Conservation (phyloP, 92 coral and sea anemone genomes). For the Phenganax stokvisi region DNA sequence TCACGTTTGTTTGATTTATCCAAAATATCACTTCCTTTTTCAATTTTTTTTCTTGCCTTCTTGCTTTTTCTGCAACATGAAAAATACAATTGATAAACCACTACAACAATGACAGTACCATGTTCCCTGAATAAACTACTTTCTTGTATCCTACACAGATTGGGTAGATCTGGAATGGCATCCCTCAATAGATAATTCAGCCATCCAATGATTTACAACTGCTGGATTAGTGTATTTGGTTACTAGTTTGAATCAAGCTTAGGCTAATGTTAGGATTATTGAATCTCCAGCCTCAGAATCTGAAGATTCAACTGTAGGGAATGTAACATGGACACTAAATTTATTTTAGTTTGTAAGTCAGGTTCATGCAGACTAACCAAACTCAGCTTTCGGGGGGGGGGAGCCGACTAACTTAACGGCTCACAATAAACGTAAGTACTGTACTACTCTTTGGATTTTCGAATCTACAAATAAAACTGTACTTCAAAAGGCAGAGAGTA, state of each 20-base stretch:
- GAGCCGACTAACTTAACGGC: not conserved
- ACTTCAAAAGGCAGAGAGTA: not conserved
- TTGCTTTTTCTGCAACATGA: conserved; percentile 57
- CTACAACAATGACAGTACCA: not conserved
- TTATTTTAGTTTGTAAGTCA: not conserved
- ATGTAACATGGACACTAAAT: not conserved
- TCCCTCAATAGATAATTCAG: too few relatives aligned
- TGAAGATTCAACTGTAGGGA: not conserved
- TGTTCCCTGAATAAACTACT: not conserved
- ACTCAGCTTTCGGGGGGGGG: too few relatives aligned
- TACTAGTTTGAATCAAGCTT: too few relatives aligned
- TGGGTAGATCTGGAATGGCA: too few relatives aligned
- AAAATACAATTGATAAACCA: not conserved
- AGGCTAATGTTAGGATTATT: too few relatives aligned
- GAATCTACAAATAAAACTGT: not conserved
- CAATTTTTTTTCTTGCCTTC: conserved; percentile 69
- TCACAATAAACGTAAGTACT: too few relatives aligned
- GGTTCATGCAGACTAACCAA: not conserved
- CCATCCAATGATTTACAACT: too few relatives aligned
- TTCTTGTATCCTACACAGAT: too few relatives aligned
- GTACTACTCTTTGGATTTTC: too few relatives aligned
- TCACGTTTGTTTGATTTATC: conserved; percentile 74
- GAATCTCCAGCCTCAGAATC: too few relatives aligned
- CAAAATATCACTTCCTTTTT: conserved; percentile 49
- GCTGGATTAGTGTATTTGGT: too few relatives aligned